These are phyloP conservation scores for Nasua narica DNA, from an alignment of 2,797 vertebrate species.

Conservation along the genomic window DNA sequence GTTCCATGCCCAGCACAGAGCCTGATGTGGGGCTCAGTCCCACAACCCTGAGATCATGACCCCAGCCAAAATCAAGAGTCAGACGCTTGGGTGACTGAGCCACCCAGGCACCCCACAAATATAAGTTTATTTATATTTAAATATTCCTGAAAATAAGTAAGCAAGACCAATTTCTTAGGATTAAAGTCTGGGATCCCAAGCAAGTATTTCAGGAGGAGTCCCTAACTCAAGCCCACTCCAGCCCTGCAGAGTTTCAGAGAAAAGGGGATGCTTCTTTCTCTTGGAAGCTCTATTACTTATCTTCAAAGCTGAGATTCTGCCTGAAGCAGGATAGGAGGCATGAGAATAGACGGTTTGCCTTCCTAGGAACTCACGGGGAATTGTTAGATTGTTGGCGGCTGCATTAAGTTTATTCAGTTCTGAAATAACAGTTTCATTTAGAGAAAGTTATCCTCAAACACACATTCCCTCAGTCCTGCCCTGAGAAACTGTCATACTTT, in stretches of 20 bases:
- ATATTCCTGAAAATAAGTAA: conserved; percentile 20
- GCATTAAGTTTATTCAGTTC: conserved; percentile 4
- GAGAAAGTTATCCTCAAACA: conserved; percentile 23
- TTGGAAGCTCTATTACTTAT: conserved; percentile 31
- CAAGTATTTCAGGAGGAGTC: not conserved
- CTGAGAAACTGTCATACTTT: not conserved
- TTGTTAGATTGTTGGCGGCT: not conserved
- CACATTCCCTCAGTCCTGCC: not conserved
- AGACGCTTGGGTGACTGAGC: not conserved
- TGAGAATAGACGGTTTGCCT: conserved; percentile 45
- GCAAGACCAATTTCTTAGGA: conserved; percentile 23
- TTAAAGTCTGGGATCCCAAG: not conserved
- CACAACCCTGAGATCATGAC: not conserved
- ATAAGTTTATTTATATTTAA: conserved; percentile 17
- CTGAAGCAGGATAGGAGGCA: not conserved
- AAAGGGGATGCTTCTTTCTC: not conserved
- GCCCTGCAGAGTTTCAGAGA: not conserved
- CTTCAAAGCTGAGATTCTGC: conserved; percentile 2
- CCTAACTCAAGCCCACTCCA: not conserved
- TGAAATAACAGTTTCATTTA: conserved; percentile 37
- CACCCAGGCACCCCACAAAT: not conserved
- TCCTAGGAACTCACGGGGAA: not conserved
- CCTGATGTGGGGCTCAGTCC: not conserved
- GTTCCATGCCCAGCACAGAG: not conserved
- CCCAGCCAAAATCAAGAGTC: not conserved